Conservation (phyloP, 2,113 vertebrate genomes). For the Equus quagga region DNA sequence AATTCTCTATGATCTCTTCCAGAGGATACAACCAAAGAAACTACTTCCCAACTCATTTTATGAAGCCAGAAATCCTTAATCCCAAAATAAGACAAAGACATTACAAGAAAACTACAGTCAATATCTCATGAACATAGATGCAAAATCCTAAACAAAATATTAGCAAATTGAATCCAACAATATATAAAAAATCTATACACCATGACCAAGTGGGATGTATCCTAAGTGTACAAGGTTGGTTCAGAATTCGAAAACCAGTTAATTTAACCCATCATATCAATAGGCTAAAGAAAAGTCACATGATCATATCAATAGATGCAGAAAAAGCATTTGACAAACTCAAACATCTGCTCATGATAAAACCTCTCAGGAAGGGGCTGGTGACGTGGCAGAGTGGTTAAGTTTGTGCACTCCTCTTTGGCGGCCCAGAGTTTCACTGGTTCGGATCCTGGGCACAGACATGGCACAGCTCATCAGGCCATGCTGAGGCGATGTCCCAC, state of each 20-base stretch:
- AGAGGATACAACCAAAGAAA: not conserved
- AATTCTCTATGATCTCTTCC: not conserved
- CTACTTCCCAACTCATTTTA: not conserved
- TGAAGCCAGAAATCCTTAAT: not conserved
- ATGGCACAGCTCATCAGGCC: too few relatives aligned
- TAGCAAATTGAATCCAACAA: not conserved
- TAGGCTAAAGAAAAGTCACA: not conserved
- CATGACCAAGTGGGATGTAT: not conserved
- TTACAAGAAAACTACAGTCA: not conserved
- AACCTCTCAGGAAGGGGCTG: not conserved
- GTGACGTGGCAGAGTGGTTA: too few relatives aligned
- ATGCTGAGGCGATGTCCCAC: too few relatives aligned
- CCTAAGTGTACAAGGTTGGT: not conserved
- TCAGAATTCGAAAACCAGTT: not conserved
- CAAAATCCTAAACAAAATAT: not conserved
- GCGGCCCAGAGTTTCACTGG: too few relatives aligned
- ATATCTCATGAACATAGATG: not conserved
- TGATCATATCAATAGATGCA: not conserved
- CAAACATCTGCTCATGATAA: not conserved
- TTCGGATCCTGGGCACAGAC: too few relatives aligned
- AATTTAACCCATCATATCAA: not conserved
- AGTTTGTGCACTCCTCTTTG: too few relatives aligned
- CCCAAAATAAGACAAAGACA: not conserved
- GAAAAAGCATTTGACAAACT: not conserved
- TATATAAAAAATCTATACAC: not conserved